Conservation (phyloP, 2,797 vertebrate genomes). For the Leucoraja ocellata region DNA sequence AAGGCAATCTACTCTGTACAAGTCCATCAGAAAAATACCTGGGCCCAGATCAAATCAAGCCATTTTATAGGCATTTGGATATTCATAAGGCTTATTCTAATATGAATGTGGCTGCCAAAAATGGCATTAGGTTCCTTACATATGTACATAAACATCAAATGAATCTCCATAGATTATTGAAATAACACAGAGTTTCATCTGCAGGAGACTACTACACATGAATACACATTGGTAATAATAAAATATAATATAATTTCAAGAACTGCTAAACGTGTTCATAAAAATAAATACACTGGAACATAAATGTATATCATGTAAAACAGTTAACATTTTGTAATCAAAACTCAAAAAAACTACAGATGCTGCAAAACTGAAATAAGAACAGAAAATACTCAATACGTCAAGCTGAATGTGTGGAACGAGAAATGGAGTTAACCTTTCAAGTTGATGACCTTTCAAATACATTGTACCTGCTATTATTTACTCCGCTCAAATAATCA, state of each 20-base stretch:
- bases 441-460: too few relatives aligned
- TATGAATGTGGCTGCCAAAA: neutral
- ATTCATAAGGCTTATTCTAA: too few relatives aligned
- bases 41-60: too few relatives aligned
- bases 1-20: too few relatives aligned
- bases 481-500: conserved; percentile 5
- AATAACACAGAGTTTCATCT: neutral
- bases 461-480: neutral
- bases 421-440: too few relatives aligned
- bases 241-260: neutral
- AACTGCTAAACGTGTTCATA: neutral
- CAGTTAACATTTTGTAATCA: neutral
- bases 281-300: neutral
- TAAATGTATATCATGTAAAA: neutral
- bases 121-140: neutral
- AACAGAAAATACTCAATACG: too few relatives aligned
- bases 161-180: neutral
- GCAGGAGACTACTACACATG: neutral
- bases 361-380: too few relatives aligned
- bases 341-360: too few relatives aligned
- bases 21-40: too few relatives aligned
- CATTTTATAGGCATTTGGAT: too few relatives aligned
- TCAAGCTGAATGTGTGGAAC: too few relatives aligned
- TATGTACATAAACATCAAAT: neutral
- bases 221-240: neutral